A percentile compares a stretch with the other conserved stretches of the same genome.
phyloP scores from a whole-genome alignment of 2,113 vertebrate genomes.

The Turnix velox region DNA sequence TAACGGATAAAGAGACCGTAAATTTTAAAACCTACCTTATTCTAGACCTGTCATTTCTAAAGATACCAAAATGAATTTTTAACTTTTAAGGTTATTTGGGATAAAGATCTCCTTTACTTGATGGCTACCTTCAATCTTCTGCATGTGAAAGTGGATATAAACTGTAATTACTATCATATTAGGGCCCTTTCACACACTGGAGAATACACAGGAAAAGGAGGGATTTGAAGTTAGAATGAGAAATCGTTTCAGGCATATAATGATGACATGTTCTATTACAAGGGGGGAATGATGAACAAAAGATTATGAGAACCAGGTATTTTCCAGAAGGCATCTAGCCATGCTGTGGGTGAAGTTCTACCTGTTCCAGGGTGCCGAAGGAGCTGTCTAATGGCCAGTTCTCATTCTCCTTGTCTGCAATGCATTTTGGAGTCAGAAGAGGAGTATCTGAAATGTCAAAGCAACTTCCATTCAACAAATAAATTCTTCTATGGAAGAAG shows the following conservation, averaged over 20 bases:
- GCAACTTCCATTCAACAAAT: conserved; percentile 4
- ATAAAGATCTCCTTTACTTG: neutral
- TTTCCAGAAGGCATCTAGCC: neutral
- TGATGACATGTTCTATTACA: neutral
- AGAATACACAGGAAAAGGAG: neutral
- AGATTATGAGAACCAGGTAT: neutral
- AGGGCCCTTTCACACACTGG: neutral
- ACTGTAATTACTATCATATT: neutral
- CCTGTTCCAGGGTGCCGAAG: neutral
- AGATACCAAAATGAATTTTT: neutral
- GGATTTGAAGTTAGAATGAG: neutral
- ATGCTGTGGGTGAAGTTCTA: neutral
- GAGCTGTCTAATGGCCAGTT: neutral
- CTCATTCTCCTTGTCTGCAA: neutral
- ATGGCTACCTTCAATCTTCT: neutral
- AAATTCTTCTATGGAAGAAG: conserved; percentile 7
- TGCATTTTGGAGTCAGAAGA: neutral
- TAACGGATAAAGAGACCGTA: neutral
- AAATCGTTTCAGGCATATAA: neutral
- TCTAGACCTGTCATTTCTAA: neutral
- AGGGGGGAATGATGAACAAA: neutral
- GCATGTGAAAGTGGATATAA: neutral
- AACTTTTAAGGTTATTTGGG: neutral
- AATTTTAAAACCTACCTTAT: neutral
- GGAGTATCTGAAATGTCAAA: neutral